Percentiles rank a stretch among this genome's conserved stretches.
Evolutionary conservation across 2,888 invertebrate genomes (phyloP).

Genomic region (Eudasyphora cyanicolor): DNA sequence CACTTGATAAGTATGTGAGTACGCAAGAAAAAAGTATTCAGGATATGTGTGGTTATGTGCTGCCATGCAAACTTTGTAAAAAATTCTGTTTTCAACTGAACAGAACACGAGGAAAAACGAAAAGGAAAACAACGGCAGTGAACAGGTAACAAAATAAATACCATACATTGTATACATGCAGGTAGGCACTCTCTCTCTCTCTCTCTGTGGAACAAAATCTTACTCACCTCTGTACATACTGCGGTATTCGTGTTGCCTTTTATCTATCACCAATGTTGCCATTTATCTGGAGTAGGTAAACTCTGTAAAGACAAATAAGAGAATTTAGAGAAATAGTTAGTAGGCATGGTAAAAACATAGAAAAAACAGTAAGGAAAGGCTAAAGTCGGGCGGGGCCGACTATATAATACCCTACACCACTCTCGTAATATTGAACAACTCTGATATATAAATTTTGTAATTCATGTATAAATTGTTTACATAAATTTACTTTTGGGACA

Average conservation of each 20-base stretch:
- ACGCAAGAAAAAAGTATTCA: background rate
- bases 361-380: too few species aligned
- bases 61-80: constrained; percentile 5
- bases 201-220: too few species aligned
- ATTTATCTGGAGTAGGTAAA: too few species aligned
- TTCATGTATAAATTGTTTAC: too few species aligned
- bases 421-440: too few species aligned
- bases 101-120: background rate
- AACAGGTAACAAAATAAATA: constrained; percentile 20
- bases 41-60: background rate
- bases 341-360: too few species aligned
- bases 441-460: too few species aligned
- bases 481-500: too few species aligned
- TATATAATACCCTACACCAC: too few species aligned
- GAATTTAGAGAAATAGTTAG: too few species aligned
- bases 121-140: background rate
- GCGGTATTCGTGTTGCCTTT: background rate
- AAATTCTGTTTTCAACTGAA: constrained; percentile 12
- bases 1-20: background rate
- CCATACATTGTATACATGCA: background rate
- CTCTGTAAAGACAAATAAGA: too few species aligned
- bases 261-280: background rate
- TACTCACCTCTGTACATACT: background rate
- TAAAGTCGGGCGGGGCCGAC: too few species aligned
- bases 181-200: background rate